Base-by-base conservation (phyloP, 2,113 vertebrate species). In the Electrona antarctica region DNA sequence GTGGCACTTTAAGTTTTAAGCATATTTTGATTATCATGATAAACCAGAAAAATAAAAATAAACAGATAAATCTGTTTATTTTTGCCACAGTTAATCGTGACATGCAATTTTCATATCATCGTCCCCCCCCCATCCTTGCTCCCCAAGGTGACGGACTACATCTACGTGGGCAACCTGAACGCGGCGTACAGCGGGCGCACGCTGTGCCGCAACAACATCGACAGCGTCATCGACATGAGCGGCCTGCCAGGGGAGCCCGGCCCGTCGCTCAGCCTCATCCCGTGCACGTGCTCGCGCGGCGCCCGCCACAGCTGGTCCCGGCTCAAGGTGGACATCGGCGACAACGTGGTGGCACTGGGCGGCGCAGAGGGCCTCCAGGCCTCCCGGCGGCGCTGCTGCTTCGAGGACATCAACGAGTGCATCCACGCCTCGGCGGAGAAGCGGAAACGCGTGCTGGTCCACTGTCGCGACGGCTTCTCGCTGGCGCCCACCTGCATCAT, bases 201-300 rank as follows among this genome's bases (percentile, higher is more conserved):
- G 0, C 85, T 95, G 61, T 94, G 94, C 69, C 91, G 87, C 4
- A 94, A 93, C 86, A 92, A 91, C 87, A 93, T 92, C 0, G 93
- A 94, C 83, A 93, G 88, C 87, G 91, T 94, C 80, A 94, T 93
- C 0, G 92, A 94, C 71, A 91, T 91, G 91, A 95, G 93, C 90
- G 89, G 87, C 3, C 76, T 90, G 3, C 92, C 92, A 0, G 92
- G 91, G 0, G 78, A 93, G 3, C 46, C 14, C 21, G 90, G 88
- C 28, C 67, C 60, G 59, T 87, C 82, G 67, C 85, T 90, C 70
- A 91, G 71, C 74, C 65, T 93, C 67, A 92, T 93, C 50, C 94
- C 93, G 0, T 94, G 87, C 86, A 94, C 88, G 8, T 96, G 93
- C 79, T 91, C 81, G 6, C 60, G 64, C 0, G 91, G 87, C 0